Base-by-base conservation (phyloP, 2,113 vertebrate genomes). In the Butorides virescens region DNA sequence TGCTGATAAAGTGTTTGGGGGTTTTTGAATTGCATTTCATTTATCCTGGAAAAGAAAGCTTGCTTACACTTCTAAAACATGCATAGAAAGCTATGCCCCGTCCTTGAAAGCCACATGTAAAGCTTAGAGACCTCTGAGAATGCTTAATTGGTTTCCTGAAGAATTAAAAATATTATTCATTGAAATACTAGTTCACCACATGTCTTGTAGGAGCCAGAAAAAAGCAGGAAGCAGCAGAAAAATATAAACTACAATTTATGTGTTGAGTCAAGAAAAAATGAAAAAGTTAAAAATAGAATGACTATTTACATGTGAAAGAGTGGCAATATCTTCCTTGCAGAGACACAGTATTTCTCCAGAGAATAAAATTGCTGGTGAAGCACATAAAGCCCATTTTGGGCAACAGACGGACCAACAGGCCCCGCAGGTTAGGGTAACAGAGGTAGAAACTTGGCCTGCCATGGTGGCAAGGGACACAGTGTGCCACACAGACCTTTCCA, bases 401-500 rank as follows among this genome's bases (percentile, higher is more conserved):
- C 1, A 11, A 34, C 34, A 52, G 22, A 32, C 39, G 67, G 21
- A 39, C 25, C 62, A 44, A 66, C 3, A 39, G 52, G 39, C 53
- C 15, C 61, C 58, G 25, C 29, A 23, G 32, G 17, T 56, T 59
- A 27, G 37, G 27, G 23, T 37, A 67, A 47, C 59, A 78, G 7
- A 72, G 56, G 37, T 17, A 32, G 65, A 50, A 88, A 39, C 0
- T 0, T 29, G 56, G 56, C 52, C 29, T 63, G n/a, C 17, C 7
- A 1, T 1, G 13, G 19, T 26, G 58, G 15, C 1, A 17, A 39
- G 30, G 30, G 52, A 27, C 3, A 18, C 30, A 16, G 2, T 1
- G 36, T 70, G 76, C 18, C 42, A 12, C 2, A 0, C 0, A 1
- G 44, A 61, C 26, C 11, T n/a, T 37, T 3, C 29, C 19, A 12